A percentile compares a stretch with the other conserved stretches of the same genome.
These are phyloP conservation scores for Chiroxiphia lanceolata DNA, from an alignment of 2,797 vertebrate species.

Conservation along the genomic window DNA sequence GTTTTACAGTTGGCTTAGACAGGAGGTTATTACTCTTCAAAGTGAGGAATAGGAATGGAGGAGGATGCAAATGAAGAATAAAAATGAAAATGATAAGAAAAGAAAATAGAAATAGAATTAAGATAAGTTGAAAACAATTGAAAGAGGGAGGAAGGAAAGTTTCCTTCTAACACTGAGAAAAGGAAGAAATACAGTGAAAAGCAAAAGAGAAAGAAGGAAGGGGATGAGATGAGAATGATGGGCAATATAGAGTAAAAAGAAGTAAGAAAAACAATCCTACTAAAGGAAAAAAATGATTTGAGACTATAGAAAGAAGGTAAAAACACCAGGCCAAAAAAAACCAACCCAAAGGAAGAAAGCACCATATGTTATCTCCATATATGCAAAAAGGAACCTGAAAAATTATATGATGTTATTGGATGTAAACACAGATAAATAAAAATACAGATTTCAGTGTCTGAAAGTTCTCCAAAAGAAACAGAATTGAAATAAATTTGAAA, in stretches of 20 bases:
- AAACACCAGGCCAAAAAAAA: background rate
- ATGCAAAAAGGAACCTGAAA: background rate
- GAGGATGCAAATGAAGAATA: constrained; percentile 52
- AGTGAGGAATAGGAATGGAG: constrained; percentile 54
- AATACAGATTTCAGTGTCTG: background rate
- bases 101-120: constrained; percentile 26
- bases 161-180: background rate
- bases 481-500: background rate
- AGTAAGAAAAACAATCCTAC: background rate
- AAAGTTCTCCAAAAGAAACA: background rate
- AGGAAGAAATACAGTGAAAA: background rate
- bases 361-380: background rate
- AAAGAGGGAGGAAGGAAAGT: background rate
- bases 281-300: background rate
- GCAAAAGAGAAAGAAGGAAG: background rate
- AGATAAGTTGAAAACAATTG: background rate
- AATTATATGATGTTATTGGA: background rate
- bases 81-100: constrained; percentile 27
- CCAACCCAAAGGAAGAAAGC: accelerated
- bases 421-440: background rate
- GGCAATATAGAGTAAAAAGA: background rate
- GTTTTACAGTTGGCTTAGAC: constrained; percentile 38
- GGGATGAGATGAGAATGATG: background rate
- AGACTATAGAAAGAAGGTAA: background rate
- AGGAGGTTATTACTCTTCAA: constrained; percentile 60